phyloP scores from a whole-genome alignment of 1,140 invertebrate species.

The Hyles euphorbiae region DNA sequence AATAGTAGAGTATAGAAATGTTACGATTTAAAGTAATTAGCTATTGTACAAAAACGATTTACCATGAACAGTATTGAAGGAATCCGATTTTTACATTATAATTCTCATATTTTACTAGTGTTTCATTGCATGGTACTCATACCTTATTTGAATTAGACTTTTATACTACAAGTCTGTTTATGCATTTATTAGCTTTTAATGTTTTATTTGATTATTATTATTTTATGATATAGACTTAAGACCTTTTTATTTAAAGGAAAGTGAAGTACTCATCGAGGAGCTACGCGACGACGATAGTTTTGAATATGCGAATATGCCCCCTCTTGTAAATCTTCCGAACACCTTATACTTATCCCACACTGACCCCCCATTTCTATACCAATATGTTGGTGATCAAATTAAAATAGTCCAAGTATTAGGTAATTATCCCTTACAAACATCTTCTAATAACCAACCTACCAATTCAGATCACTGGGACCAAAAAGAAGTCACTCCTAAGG shows the following conservation, averaged over 20 bases:
- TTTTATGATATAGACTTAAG: slow-evolving; percentile 58
- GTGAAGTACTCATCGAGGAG: slow-evolving; percentile 72
- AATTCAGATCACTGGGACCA: slow-evolving; percentile 42
- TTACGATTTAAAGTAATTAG: too few relatives aligned
- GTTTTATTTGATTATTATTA: slow-evolving; percentile 28
- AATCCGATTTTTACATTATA: too few relatives aligned
- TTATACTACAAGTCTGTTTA: slow-evolving; percentile 46
- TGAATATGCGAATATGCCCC: slow-evolving; percentile 64
- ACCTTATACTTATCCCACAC: slow-evolving; percentile 59
- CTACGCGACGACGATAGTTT: slow-evolving; percentile 63
- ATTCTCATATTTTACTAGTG: too few relatives aligned
- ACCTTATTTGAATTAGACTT: background rate
- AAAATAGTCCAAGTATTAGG: slow-evolving; percentile 65
- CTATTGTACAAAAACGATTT: too few relatives aligned
- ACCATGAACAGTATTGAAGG: too few relatives aligned
- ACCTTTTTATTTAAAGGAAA: slow-evolving; percentile 74
- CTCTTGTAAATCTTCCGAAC: slow-evolving; percentile 49
- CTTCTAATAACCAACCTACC: slow-evolving; percentile 31
- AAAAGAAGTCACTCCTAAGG: slow-evolving; percentile 29
- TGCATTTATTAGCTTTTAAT: slow-evolving; percentile 58
- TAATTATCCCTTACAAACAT: slow-evolving; percentile 33
- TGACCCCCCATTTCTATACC: slow-evolving; percentile 66
- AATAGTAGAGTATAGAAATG: too few relatives aligned
- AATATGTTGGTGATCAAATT: slow-evolving; percentile 62
- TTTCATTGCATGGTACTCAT: too few relatives aligned